Base-by-base conservation (phyloP, 2,113 vertebrate species). In the Pygoscelis antarcticus region DNA sequence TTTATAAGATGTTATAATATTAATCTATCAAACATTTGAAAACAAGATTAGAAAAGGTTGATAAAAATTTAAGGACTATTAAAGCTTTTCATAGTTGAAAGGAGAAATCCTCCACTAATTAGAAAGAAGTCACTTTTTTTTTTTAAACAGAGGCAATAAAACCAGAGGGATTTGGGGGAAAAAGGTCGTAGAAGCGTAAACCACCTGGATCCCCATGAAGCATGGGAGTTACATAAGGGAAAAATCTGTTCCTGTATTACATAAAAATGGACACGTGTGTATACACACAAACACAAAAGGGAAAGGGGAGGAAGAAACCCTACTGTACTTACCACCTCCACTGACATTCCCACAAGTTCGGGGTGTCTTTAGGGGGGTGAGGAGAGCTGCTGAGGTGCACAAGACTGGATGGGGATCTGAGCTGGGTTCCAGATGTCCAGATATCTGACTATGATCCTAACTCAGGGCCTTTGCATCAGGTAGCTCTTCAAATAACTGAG, bases 231-330 rank as follows among this genome's bases (percentile, higher is more conserved):
- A 95, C 0, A 0, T 87, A 97, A 96, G 57, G 70, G 54, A 79
- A 89, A 94, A 97, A 96, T 90, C 81, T 96, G 95, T 89, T 94
- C 75, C 42, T 40, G 2, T 65, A 25, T 93, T 93, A 90, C 10
- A 26, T 90, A 94, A 94, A 68, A 57, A 65, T 12, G 26, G 29
- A 38, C 15, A 7, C 0, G 0, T 75, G 30, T 87, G 11, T 42
- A 14, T 54, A 9, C 10, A 21, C 16, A 25, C 18, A 40, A 10
- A 47, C n/a, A 62, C 13, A 22, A 2, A 89, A 36, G 12, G 42
- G 12, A 19, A 42, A 47, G 58, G 51, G 36, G 16, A 69, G 12
- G 38, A 79, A 69, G 75, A 93, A 71, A 79, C 19, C 8, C 19
- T 70, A 13, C 51, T 83, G 16, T 19, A 36, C 17, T 66, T 81